Conservation (phyloP, 2,113 vertebrate species). For the Bucco capensis region DNA sequence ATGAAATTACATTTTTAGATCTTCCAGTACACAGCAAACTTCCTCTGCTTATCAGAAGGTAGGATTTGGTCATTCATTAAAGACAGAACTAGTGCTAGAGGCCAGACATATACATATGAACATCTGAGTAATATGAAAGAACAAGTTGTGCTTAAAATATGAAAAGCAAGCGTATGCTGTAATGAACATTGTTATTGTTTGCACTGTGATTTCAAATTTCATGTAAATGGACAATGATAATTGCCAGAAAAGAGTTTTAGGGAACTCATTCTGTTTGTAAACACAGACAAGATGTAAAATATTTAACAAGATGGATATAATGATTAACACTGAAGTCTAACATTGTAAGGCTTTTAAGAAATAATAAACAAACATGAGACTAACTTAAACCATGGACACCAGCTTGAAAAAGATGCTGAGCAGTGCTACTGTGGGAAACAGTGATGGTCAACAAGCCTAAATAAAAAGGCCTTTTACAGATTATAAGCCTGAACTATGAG, state of each 20-base stretch:
- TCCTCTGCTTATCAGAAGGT: background rate
- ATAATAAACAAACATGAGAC: background rate
- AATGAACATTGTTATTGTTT: background rate
- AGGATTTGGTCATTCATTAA: background rate
- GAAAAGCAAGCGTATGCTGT: background rate
- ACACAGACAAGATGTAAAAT: conserved; percentile 43
- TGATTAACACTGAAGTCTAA: conserved; percentile 23
- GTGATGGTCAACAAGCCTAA: background rate
- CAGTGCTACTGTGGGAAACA: background rate
- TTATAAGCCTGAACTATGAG: background rate
- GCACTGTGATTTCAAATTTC: background rate
- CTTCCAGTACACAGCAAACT: background rate
- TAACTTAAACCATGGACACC: background rate
- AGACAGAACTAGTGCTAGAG: background rate
- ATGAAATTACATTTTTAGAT: background rate
- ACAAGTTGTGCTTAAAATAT: background rate
- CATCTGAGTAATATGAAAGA: background rate
- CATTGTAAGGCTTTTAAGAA: background rate
- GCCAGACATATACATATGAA: background rate
- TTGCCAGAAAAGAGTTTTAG: background rate
- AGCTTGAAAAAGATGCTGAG: background rate
- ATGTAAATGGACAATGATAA: background rate
- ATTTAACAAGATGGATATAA: conserved; percentile 49
- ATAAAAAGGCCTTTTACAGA: background rate
- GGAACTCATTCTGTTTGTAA: conserved; percentile 52